phyloP scores from a whole-genome alignment of 2,797 vertebrate species.

The Semaprochilodus insignis region DNA sequence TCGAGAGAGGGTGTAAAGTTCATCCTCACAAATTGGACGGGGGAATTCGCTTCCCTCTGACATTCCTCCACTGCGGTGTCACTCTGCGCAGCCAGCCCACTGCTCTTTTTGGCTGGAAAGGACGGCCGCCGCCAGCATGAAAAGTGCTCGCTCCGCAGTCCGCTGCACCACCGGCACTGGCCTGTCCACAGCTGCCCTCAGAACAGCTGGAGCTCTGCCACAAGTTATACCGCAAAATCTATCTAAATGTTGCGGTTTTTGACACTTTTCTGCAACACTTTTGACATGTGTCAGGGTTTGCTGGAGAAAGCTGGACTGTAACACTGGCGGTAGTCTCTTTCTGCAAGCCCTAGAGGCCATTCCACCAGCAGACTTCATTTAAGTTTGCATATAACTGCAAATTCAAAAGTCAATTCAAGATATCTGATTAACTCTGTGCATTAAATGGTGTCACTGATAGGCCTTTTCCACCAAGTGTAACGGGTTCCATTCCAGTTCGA shows the following conservation, averaged over 20 bases:
- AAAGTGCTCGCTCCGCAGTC: conserved; percentile 41
- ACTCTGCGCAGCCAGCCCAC: conserved; percentile 52
- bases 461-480: too few relatives aligned
- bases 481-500: too few relatives aligned
- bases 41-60: conserved; percentile 79
- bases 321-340: too few relatives aligned
- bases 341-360: too few relatives aligned
- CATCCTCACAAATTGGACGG: conserved; percentile 80
- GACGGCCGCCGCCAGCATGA: conserved; percentile 44
- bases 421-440: too few relatives aligned
- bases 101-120: conserved; percentile 45
- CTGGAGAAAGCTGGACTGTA: too few relatives aligned
- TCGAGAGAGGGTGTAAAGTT: conserved; percentile 72
- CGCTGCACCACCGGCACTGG: conserved; percentile 1
- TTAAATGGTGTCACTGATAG: too few relatives aligned
- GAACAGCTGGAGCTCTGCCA: conserved; percentile 22
- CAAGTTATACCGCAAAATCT: neutral
- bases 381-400: too few relatives aligned
- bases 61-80: conserved; percentile 77
- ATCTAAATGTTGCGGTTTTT: neutral
- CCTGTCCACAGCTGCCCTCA: neutral
- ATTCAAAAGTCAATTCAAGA: too few relatives aligned
- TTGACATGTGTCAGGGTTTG: too few relatives aligned
- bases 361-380: too few relatives aligned
- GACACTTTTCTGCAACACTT: too few relatives aligned